These are phyloP conservation scores for Brachyopa scutellaris DNA, from an alignment of 2,888 invertebrate genomes.

Conservation along the genomic window DNA sequence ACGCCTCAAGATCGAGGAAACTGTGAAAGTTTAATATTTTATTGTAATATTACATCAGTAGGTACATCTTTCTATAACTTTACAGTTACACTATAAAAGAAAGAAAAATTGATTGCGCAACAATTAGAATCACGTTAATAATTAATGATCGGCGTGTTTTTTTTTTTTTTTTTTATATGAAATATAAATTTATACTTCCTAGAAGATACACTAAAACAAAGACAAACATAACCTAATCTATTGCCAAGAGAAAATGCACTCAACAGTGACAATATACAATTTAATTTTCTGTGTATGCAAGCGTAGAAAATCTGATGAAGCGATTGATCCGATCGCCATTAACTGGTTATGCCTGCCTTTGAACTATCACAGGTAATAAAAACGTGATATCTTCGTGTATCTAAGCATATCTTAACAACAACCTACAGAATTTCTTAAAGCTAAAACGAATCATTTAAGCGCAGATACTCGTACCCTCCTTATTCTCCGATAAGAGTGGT, in stretches of 20 bases:
- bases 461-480: too few relatives aligned
- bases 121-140: conserved; percentile 12
- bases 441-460: too few relatives aligned
- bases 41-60: too few relatives aligned
- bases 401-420: neutral
- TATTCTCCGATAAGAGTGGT: too few relatives aligned
- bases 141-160: conserved; percentile 23
- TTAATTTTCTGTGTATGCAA: neutral
- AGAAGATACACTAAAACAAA: neutral
- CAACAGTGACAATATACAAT: neutral
- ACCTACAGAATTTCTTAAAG: neutral
- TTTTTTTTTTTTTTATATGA: conserved; percentile 11
- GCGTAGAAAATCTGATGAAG: neutral
- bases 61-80: too few relatives aligned
- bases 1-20: too few relatives aligned
- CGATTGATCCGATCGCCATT: neutral
- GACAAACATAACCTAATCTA: neutral
- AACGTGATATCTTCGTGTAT: neutral
- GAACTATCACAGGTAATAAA: conserved; percentile 2
- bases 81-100: too few relatives aligned
- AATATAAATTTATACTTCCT: conserved; percentile 25
- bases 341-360: conserved; percentile 1
- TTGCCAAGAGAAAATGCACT: neutral
- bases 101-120: too few relatives aligned
- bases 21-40: too few relatives aligned